Evolutionary conservation across 1,140 invertebrate species (phyloP).

Genomic region (Pectinophora gossypiella): DNA sequence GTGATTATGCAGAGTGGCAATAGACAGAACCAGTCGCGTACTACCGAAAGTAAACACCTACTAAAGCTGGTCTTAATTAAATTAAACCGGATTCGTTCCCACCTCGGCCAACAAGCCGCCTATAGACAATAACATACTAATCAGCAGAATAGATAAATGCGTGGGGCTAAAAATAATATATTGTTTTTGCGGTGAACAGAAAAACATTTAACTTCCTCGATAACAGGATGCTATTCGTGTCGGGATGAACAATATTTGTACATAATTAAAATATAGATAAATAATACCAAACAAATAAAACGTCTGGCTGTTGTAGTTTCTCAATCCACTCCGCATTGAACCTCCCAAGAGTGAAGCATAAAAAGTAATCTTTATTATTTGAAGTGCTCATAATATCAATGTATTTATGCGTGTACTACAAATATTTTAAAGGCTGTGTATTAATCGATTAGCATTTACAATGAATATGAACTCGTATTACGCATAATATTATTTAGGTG

Average conservation of each 20-base stretch:
- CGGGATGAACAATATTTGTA: too few species aligned
- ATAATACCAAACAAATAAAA: too few species aligned
- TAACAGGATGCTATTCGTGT: too few species aligned
- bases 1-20: not conserved
- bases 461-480: slow-evolving; percentile 25
- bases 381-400: too few species aligned
- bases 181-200: not conserved
- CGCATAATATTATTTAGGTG: too few species aligned
- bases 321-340: too few species aligned
- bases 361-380: too few species aligned
- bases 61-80: slow-evolving; percentile 15
- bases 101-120: not conserved
- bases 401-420: too few species aligned
- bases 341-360: too few species aligned
- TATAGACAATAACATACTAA: not conserved
- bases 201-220: too few species aligned
- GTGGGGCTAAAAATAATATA: not conserved
- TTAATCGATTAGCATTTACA: slow-evolving; percentile 39
- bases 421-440: slow-evolving; percentile 6
- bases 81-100: slow-evolving; percentile 17
- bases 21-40: not conserved
- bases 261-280: too few species aligned
- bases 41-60: slow-evolving; percentile 7
- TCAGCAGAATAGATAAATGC: not conserved
- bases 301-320: too few species aligned